Evolutionary conservation across 2,113 vertebrate species (phyloP).

Genomic region (Pogona vitticeps): DNA sequence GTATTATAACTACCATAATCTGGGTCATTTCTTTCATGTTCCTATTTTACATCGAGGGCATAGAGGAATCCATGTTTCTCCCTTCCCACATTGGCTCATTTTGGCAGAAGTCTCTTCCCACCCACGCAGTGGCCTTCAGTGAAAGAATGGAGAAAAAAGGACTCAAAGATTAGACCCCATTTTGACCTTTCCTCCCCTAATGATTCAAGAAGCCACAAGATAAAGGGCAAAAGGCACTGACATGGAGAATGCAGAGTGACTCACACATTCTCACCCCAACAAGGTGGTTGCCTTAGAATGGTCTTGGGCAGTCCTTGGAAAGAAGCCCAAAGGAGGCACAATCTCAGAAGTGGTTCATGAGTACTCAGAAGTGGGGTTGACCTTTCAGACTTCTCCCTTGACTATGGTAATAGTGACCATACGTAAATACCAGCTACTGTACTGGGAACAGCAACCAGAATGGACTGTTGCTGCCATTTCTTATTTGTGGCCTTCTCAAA

Average conservation of each 20-base stretch:
- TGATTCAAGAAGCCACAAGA: not conserved
- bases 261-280: not conserved
- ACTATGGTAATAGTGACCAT: too few relatives aligned
- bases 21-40: constrained; percentile 10
- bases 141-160: not conserved
- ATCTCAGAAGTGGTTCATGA: not conserved
- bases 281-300: not conserved
- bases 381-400: too few relatives aligned
- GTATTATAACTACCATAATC: constrained; percentile 35
- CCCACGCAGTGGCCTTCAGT: not conserved
- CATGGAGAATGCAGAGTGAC: not conserved
- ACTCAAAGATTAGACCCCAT: not conserved
- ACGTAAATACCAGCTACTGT: not conserved
- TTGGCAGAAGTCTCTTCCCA: not conserved
- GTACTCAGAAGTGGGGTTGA: not conserved
- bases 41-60: constrained; percentile 16
- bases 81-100: not conserved
- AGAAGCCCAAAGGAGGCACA: not conserved
- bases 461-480: not conserved
- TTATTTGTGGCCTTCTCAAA: not conserved
- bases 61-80: not conserved
- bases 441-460: not conserved
- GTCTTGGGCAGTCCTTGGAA: not conserved
- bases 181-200: not conserved
- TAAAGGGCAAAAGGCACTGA: constrained; percentile 13